Conservation (phyloP, 2,113 vertebrate genomes). For the Oryzias melastigma region DNA sequence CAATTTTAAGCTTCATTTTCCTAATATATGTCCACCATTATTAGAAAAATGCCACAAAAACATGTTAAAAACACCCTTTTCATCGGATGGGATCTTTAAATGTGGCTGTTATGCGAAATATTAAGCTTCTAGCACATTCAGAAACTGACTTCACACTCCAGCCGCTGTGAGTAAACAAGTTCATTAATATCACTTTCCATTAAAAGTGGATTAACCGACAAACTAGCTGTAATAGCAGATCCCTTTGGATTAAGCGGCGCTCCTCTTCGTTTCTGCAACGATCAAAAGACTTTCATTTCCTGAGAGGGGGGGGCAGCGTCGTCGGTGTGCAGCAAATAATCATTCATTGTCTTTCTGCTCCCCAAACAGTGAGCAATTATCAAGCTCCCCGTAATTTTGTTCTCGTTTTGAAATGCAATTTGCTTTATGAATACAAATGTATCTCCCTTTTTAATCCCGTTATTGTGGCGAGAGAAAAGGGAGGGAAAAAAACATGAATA, state of each 20-base stretch:
- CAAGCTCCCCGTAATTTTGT: slow-evolving; percentile 41
- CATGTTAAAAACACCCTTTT: too few species aligned
- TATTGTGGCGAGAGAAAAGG: slow-evolving; percentile 16
- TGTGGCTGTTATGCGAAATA: too few species aligned
- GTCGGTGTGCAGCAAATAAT: slow-evolving; percentile 47
- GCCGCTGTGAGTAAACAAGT: not conserved
- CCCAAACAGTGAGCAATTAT: slow-evolving; percentile 60
- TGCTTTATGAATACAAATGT: slow-evolving; percentile 53
- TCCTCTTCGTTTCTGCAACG: slow-evolving; percentile 16
- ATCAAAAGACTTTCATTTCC: slow-evolving; percentile 62
- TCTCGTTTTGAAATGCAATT: slow-evolving; percentile 46
- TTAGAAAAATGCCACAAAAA: too few species aligned
- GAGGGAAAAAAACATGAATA: slow-evolving; percentile 1
- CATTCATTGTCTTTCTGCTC: slow-evolving; percentile 52
- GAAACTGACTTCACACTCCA: not conserved
- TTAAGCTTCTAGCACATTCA: not conserved
- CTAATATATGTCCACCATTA: too few species aligned
- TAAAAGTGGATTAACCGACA: slow-evolving; percentile 46
- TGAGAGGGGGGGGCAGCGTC: slow-evolving; percentile 35
- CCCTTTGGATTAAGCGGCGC: slow-evolving; percentile 43
- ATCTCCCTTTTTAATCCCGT: slow-evolving; percentile 34
- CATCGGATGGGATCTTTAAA: too few species aligned
- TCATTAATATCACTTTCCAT: slow-evolving; percentile 38
- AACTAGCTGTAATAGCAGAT: slow-evolving; percentile 47
- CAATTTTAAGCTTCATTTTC: too few species aligned